Percentiles rank a stretch among this genome's conserved stretches.
Evolutionary conservation across 2,888 invertebrate species (phyloP).

Genomic region (Venusia cambrica): DNA sequence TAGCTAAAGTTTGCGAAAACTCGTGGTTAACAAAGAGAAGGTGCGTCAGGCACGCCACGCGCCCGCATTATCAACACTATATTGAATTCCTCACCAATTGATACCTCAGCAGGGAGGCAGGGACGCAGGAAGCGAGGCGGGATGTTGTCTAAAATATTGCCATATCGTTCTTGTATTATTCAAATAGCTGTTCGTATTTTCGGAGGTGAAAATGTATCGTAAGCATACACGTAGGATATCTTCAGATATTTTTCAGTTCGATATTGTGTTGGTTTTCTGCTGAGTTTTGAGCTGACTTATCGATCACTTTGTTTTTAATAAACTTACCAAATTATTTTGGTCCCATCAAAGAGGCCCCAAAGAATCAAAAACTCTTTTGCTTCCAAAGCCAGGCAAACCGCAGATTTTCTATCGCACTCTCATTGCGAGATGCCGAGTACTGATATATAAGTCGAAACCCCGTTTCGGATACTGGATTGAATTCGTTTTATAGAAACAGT

Average conservation of each 20-base stretch:
- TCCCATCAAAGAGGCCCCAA: too few relatives aligned
- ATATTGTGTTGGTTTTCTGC: too few relatives aligned
- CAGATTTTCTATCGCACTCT: slow-evolving; percentile 15
- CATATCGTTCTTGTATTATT: slow-evolving; percentile 35
- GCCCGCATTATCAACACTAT: slow-evolving; percentile 55
- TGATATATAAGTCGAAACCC: slow-evolving; percentile 12
- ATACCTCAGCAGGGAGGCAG: slow-evolving; percentile 61
- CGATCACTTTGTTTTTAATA: too few relatives aligned
- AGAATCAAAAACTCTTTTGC: too few relatives aligned
- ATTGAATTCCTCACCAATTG: slow-evolving; percentile 71
- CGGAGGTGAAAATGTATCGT: slow-evolving; percentile 10
- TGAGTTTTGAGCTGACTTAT: too few relatives aligned
- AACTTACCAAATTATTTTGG: too few relatives aligned
- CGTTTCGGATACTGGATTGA: slow-evolving; percentile 11
- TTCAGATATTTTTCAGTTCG: too few relatives aligned
- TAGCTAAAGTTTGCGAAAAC: too few relatives aligned
- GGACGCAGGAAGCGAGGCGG: slow-evolving; percentile 59
- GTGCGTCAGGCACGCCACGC: slow-evolving; percentile 43
- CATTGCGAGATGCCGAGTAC: too few relatives aligned
- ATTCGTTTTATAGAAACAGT: slow-evolving; percentile 17
- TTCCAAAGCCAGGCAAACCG: slow-evolving; percentile 11
- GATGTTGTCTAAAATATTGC: slow-evolving; percentile 49
- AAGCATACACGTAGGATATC: slow-evolving; percentile 5
- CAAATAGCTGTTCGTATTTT: slow-evolving; percentile 22
- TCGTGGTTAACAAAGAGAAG: too few relatives aligned